Evolutionary conservation across 2,888 invertebrate genomes (phyloP), one percentile per base, ranked within the genome.

Genomic region (Drosophila sordidula): DNA sequence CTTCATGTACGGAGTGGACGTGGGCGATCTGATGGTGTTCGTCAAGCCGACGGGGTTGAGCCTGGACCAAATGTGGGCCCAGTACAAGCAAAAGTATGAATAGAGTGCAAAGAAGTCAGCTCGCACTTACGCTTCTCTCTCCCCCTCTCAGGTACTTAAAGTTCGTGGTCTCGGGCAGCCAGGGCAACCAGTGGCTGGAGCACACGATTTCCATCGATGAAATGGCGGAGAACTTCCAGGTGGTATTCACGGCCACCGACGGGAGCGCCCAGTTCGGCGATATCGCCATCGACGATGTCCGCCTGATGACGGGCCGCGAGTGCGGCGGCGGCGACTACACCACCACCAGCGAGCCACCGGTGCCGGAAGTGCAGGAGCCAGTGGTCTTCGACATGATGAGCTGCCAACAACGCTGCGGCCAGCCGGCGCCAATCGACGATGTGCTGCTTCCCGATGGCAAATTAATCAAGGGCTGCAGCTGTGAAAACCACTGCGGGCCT

Each of bases 231-330:
- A 78, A 93, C 39, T 92, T 93, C 51, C 92, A 97, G 95, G 95
- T 97, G 26, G 93, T 97, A 4, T 94, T 97, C 45, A 96, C 97
- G 90, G 97, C 95, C 0, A 93, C 95, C 0, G 93, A 95, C 32
- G 96, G 96, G 0, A 77, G 82, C 0, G 93, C 94, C 22, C 95
- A 94, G 73, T 94, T 95, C 6, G 96, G 96, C 56, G 97, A 97
- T 88, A 95, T 96, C 36, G 97, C 97, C 0, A 94, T 97, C 12
- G 97, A 97, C 78, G 97, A 97, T 89, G 94, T 97, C 0, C 93
- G 94, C 6, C 92, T 97, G 32, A 92, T 95, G 29, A 93, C 94
- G 34, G 90, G 89, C 32, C 73, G 58, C 0, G 87, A 90, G 0
- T 29, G 4, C 61, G 82, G 78, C 1, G 55, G 50, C 1, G 45